Conservation (phyloP, 2,113 vertebrate species). For the Engystomops pustulosus region DNA sequence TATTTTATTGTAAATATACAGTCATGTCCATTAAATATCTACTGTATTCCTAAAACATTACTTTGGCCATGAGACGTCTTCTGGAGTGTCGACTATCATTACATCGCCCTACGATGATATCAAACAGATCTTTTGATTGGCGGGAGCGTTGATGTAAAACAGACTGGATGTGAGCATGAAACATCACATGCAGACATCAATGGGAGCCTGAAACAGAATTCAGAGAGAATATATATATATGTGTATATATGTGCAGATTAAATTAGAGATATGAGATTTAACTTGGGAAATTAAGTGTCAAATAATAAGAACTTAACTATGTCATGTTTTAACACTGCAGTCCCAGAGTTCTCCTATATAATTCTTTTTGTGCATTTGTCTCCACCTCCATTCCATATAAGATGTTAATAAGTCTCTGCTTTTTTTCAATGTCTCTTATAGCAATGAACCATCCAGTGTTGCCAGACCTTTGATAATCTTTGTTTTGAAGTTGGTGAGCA, state of each 20-base stretch:
- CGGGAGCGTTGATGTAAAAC: conserved; percentile 9
- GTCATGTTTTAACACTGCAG: neutral
- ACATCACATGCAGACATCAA: neutral
- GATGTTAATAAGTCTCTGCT: neutral
- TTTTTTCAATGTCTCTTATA: too few relatives aligned
- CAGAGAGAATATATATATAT: neutral
- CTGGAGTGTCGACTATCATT: neutral
- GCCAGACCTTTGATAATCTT: neutral
- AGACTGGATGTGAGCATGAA: neutral
- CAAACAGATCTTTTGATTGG: conserved; percentile 34
- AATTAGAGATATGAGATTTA: too few relatives aligned
- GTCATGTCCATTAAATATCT: neutral
- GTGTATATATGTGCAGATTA: too few relatives aligned
- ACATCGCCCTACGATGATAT: neutral
- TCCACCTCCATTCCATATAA: neutral
- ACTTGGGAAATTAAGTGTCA: neutral
- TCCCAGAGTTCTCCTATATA: neutral
- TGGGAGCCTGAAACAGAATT: neutral
- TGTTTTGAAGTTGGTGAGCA: neutral
- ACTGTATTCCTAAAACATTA: neutral
- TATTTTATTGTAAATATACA: conserved; percentile 1
- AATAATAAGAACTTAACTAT: neutral
- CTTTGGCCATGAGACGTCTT: neutral
- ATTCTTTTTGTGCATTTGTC: neutral
- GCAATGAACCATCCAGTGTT: too few relatives aligned